These are phyloP conservation scores for Ciconia boyciana DNA, from an alignment of 2,113 vertebrate species.

Conservation along the genomic window DNA sequence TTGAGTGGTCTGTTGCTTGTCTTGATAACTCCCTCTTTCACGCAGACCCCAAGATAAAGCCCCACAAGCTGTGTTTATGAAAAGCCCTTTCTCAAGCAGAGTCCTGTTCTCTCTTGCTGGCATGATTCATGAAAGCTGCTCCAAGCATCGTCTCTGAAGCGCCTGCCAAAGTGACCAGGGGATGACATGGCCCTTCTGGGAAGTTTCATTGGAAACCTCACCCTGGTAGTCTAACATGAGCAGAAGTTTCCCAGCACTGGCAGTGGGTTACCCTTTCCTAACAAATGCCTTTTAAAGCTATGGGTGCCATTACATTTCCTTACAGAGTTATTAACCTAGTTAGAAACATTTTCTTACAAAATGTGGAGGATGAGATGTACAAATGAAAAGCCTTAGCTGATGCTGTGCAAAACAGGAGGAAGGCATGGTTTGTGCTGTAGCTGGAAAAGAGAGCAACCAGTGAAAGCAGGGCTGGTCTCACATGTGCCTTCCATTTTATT, in stretches of 20 bases:
- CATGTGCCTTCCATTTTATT: background rate
- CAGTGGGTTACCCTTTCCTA: background rate
- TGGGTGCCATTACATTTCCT: background rate
- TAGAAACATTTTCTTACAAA: background rate
- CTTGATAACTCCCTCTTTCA: background rate
- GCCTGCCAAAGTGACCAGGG: background rate
- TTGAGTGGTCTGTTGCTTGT: background rate
- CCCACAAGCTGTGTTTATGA: background rate
- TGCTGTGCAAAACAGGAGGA: fast-evolving
- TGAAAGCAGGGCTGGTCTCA: background rate
- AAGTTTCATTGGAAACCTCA: background rate
- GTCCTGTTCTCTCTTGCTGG: background rate
- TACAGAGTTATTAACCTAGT: background rate
- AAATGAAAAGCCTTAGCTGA: background rate
- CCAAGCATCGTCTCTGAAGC: background rate
- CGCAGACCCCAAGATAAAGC: background rate
- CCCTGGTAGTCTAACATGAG: background rate
- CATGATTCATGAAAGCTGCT: background rate
- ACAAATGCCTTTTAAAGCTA: background rate
- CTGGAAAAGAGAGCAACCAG: background rate
- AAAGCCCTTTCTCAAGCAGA: background rate
- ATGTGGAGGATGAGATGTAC: background rate
- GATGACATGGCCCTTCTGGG: background rate
- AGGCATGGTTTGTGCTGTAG: background rate
- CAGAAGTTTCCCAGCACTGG: background rate